Base-by-base conservation (phyloP, 1,140 invertebrate genomes). In the Pseudomyrmex pallidus region DNA sequence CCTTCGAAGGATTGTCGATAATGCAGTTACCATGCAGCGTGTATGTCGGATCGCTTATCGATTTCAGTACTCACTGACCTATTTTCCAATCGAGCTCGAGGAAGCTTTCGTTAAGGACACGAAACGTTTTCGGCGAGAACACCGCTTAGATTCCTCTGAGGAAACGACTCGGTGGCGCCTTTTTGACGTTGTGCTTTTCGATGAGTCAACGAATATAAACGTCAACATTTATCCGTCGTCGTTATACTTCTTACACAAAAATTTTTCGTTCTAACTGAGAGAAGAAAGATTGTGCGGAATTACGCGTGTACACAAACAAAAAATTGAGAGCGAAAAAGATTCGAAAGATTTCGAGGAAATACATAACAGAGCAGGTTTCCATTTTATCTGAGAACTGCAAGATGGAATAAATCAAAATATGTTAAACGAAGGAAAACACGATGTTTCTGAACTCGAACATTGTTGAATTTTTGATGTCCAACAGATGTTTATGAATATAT, bases 31-130 rank as follows among this genome's bases (percentile, higher is more conserved):
- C 66, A 80, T 72, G 76, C 66, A 59, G 46, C 66, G 66, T 56
- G 20, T 50, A 80, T 44, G 48, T 64, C 61, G 66, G 76, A 80
- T 80, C 76, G 66, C 22, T 22, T 80, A 80, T 80, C 76, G 76
- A 80, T 80, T 80, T 80, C 66, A 66, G 54, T 56, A 72, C 76
- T 54, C 66, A 72, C 66, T 80, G 76, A 80, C 76, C 76, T 72
- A 80, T 80, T 72, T 80, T 80, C 66, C 64, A 80, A 80, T 80
- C 54, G 66, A 70, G 76, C 66, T 70, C 54, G 66, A 80, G 46
- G 66, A 68, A 70, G 44, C 52, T 78, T 54, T 78, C 54, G 12
- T 72, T 35, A 72, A 78, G 76, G 64, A 78, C 3, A 48, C 2
- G 20, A 13, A 48, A 35, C 46, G 66, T 80, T 80, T 80, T 72